Base-by-base conservation (phyloP, 2,113 vertebrate genomes). In the Empidonax traillii region DNA sequence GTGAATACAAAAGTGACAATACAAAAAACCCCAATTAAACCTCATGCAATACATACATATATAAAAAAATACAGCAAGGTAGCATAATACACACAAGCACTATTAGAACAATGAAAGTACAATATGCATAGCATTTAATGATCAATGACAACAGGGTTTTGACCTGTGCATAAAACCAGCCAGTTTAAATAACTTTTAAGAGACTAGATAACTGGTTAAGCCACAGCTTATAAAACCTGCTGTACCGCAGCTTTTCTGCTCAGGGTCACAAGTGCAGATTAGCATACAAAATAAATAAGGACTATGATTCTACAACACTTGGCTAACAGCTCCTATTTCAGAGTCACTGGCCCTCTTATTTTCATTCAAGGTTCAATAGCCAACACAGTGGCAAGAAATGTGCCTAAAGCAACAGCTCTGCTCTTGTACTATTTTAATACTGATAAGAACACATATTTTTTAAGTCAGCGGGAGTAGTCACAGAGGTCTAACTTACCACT, bases 371-470 rank as follows among this genome's bases (percentile, higher is more conserved):
- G 85, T 63, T 96, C 59, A 24, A 76, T 68, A 95, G 92, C 84
- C 93, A 94, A 93, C 73, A 93, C 46, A 46, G 80, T 61, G 87
- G 90, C 91, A 94, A 74, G 94, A 95, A 78, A 78, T 15, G 59
- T 92, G 95, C 93, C 90, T 91, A 72, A 93, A 93, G 81, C 93
- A 93, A 79, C 78, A 94, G 77, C 73, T 96, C 67, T 47, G 37
- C 81, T 93, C 84, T 63, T 56, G 80, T 62, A 85, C 73, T 94
- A 58, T 62, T 96, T 94, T 97, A 97, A 97, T 97, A 97, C 97
- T 97, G 97, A 95, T 96, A 96, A 84, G 67, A 86, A 90, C 23
- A 83, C 9, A 12, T 1, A 65, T 55, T 93, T 93, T 92, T 67
- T 30, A 69, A 69, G 82, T 82, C 73, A 93, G 89, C 65, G 89